These are phyloP conservation scores for Litoditis marina DNA, from an alignment of 2,888 invertebrate species.

Conservation along the genomic window DNA sequence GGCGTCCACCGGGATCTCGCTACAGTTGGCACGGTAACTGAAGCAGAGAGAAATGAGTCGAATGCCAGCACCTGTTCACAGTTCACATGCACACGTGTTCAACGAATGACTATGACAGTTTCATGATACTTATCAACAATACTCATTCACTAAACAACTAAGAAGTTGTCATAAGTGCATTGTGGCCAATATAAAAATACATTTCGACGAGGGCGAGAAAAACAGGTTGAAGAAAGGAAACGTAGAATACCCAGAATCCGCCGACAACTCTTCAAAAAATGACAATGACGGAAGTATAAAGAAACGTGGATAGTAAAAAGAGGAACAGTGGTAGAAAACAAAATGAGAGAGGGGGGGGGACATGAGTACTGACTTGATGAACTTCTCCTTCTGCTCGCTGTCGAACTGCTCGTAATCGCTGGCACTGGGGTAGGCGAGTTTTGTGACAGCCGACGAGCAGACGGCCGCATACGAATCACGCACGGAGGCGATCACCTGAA, in stretches of 20 bases:
- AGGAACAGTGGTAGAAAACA: not conserved
- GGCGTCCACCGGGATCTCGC: conserved; percentile 29
- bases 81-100: not conserved
- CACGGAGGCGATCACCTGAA: conserved; percentile 18
- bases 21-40: conserved; percentile 31
- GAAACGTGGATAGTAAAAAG: no score
- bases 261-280: no score
- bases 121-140: conserved; percentile 1
- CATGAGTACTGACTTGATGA: conserved; percentile 20
- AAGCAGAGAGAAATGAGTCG: no score
- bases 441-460: conserved; percentile 21
- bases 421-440: conserved; percentile 24
- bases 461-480: conserved; percentile 23
- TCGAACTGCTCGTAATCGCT: conserved; percentile 16
- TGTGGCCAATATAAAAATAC: no score
- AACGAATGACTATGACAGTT: conserved; percentile 3
- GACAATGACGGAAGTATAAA: no score
- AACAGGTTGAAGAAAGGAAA: no score
- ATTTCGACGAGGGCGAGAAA: no score
- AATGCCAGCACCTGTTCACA: no score
- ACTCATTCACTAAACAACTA: no score
- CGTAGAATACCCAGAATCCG: no score
- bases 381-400: conserved; percentile 32
- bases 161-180: no score
- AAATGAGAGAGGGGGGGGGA: not conserved